phyloP scores from a whole-genome alignment of 2,797 vertebrate genomes.

The Chrosomus eos region DNA sequence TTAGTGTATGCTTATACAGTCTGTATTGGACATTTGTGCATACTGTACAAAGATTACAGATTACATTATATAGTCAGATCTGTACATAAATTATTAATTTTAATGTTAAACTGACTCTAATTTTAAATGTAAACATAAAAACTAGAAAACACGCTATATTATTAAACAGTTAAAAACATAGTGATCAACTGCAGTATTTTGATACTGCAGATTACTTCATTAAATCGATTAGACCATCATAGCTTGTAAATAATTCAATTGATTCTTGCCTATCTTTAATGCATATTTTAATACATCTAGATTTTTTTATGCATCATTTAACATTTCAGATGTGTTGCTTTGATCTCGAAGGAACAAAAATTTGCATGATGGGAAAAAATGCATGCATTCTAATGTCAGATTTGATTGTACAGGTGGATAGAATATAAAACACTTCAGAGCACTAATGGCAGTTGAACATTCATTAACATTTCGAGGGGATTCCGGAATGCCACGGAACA shows the following conservation, averaged over 20 bases:
- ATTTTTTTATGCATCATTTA: background rate
- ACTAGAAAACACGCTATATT: too few relatives aligned
- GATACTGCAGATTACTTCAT: background rate
- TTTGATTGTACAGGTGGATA: slow-evolving; percentile 43
- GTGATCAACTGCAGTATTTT: background rate
- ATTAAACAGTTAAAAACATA: background rate
- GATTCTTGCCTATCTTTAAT: background rate
- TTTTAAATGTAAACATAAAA: too few relatives aligned
- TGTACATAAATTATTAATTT: background rate
- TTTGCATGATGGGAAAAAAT: background rate
- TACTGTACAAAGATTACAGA: too few relatives aligned
- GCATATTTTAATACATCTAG: background rate
- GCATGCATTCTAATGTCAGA: slow-evolving; percentile 43
- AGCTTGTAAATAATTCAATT: background rate
- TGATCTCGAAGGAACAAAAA: slow-evolving; percentile 19
- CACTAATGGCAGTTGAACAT: slow-evolving; percentile 22
- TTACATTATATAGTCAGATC: too few relatives aligned
- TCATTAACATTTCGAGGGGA: slow-evolving; percentile 30
- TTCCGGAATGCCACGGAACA: background rate
- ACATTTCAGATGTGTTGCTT: slow-evolving; percentile 22
- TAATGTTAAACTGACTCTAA: too few relatives aligned
- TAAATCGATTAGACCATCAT: background rate
- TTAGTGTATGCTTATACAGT: background rate
- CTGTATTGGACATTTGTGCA: too few relatives aligned
- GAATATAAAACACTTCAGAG: slow-evolving; percentile 26